Evolutionary conservation across 2,797 vertebrate species (phyloP).

Genomic region (Cuniculus paca): DNA sequence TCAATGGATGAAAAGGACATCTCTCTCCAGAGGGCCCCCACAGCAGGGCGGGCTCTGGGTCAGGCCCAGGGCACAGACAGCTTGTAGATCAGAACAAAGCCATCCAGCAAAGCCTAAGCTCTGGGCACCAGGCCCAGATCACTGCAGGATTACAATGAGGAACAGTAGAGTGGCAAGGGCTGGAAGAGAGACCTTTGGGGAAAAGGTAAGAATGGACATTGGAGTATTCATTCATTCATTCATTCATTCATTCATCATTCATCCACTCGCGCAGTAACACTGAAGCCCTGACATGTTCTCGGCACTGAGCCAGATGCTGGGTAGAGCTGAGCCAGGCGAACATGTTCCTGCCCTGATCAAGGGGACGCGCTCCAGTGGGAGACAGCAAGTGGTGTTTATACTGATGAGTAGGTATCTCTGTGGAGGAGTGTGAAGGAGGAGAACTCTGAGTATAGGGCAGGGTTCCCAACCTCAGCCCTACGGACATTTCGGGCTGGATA

Average conservation of each 20-base stretch:
- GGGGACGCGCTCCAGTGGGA: not conserved
- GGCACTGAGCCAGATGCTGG: not conserved
- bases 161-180: not conserved
- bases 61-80: slow-evolving; percentile 27
- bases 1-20: not conserved
- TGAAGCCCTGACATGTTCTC: not conserved
- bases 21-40: not conserved
- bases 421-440: not conserved
- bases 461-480: not conserved
- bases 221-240: not conserved
- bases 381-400: not conserved
- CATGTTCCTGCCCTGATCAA: not conserved
- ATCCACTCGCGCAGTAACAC: not conserved
- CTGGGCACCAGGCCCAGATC: slow-evolving; percentile 47
- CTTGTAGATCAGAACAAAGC: slow-evolving; percentile 39
- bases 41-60: not conserved
- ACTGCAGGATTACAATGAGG: not conserved
- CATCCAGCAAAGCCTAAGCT: slow-evolving; percentile 33
- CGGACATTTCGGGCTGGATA: not conserved
- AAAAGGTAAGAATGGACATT: not conserved
- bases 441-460: not conserved
- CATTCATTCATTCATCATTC: not conserved
- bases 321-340: not conserved
- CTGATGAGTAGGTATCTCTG: not conserved
- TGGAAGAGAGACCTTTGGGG: slow-evolving; percentile 6